Evolutionary conservation across 2,888 invertebrate species (phyloP).

Genomic region (Stratiomys singularior): DNA sequence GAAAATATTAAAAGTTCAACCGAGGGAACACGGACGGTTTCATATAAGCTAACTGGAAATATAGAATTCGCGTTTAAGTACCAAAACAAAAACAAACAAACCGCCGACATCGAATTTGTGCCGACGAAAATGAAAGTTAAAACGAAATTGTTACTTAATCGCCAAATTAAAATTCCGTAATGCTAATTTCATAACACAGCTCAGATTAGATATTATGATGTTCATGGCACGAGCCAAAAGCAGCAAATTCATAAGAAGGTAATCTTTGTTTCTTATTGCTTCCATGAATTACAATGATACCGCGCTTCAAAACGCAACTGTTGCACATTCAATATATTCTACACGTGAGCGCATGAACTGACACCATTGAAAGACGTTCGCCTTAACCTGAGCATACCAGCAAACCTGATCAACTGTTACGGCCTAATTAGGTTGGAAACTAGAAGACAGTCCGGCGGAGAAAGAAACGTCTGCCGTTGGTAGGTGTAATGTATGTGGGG

Average conservation of each 20-base stretch:
- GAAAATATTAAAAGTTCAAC: too few relatives aligned
- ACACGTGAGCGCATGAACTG: too few relatives aligned
- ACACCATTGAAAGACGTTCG: not conserved
- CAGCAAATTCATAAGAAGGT: not conserved
- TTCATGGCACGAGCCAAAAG: not conserved
- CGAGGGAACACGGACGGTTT: too few relatives aligned
- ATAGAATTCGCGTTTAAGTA: not conserved
- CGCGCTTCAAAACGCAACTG: not conserved
- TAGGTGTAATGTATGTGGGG: not conserved
- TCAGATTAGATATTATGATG: not conserved
- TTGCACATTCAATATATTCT: not conserved
- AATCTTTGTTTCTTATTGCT: not conserved
- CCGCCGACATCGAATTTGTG: not conserved
- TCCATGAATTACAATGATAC: not conserved
- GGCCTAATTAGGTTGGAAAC: not conserved
- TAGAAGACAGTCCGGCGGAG: not conserved
- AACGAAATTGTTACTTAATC: not conserved
- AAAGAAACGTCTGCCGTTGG: not conserved
- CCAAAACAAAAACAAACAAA: not conserved
- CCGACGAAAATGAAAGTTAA: slow-evolving; percentile 22
- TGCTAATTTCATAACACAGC: not conserved
- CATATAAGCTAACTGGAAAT: not conserved
- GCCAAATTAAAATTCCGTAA: not conserved
- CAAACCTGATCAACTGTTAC: not conserved
- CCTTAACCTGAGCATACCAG: not conserved